Conservation (phyloP, 2,888 invertebrate genomes). For the Blera fallax region DNA sequence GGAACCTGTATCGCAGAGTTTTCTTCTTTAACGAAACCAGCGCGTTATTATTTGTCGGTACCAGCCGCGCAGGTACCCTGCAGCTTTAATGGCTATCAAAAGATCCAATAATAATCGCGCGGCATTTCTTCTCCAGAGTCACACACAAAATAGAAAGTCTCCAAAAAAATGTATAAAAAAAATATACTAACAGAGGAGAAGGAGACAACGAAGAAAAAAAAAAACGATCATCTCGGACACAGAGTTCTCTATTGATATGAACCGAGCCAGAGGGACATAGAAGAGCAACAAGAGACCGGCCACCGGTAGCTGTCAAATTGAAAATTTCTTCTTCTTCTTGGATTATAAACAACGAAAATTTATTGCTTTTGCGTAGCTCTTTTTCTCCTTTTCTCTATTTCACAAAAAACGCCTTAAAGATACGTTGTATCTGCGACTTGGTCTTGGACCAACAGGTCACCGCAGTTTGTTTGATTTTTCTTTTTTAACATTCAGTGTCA, state of each 20-base stretch:
- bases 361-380: slow-evolving; percentile 56
- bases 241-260: not conserved
- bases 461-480: not conserved
- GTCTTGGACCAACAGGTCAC: slow-evolving; percentile 2
- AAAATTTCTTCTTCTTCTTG: slow-evolving; percentile 74
- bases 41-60: slow-evolving; percentile 34
- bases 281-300: slow-evolving; percentile 31
- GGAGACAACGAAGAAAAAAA: not conserved
- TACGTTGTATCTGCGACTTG: not conserved
- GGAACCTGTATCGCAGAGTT: slow-evolving; percentile 48
- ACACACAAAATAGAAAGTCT: slow-evolving; percentile 67
- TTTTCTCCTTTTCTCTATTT: slow-evolving; percentile 19
- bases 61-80: slow-evolving; percentile 63
- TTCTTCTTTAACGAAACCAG: slow-evolving; percentile 10
- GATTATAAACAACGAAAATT: slow-evolving; percentile 75
- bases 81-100: slow-evolving; percentile 70
- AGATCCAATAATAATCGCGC: slow-evolving; percentile 72
- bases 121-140: slow-evolving; percentile 46
- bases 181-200: not conserved
- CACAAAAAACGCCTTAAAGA: not conserved
- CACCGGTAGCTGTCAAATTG: slow-evolving; percentile 75
- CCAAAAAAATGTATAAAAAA: not conserved
- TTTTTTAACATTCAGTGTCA: not conserved
- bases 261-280: slow-evolving; percentile 24
- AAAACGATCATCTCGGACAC: not conserved